Base-by-base conservation (phyloP, 35 echinoderm and acorn worm genomes). In the Holothuria glaberrima region DNA sequence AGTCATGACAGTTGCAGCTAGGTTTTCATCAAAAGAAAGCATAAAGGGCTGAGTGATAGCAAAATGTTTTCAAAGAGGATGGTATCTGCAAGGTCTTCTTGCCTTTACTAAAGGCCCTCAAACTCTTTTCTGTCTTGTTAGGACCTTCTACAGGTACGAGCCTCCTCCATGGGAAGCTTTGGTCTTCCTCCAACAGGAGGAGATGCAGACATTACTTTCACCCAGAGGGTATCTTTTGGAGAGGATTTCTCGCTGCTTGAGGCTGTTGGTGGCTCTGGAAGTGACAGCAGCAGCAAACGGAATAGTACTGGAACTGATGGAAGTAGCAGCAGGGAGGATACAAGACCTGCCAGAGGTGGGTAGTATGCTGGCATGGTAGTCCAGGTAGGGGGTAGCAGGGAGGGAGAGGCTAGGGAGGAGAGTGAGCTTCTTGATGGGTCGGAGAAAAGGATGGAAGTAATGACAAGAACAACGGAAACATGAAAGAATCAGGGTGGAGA, bases 231-330 rank as follows among this genome's bases (percentile, higher is more conserved):
- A 28, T 92, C 91, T 5, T 89, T 89, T 72, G 86, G 91, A 4
- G 91, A 93, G 27, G 91, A 93, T 13, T 93, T 93, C 36, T 93
- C 86, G 6, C 34, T 67, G 20, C 24, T 93, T 22, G 72, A 82
- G 31, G 79, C 79, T 33, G 57, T 48, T 5, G 79, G 79, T 36
- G 24, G 79, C 41, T 80, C 74, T 25, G 72, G 75, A 4, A 93
- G 91, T 80, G 86, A 89, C 17, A 24, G 45, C 12, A 91, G 90
- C 67, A 76, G 82, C 71, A 84, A 50, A 31, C 25, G 89, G 29
- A 45, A 28, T 12, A 91, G 90, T 30, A 86, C 16, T 30, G 81
- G 56, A 32, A 91, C 61, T 16, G 68, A 38, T 24, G 48, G 67
- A 24, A 60, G 57, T 20, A 26, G 17, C 50, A 82, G 31, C 13